Percentiles rank a stretch among this genome's conserved stretches.
Conservation (phyloP, 2,797 vertebrate genomes). For the Arremon brunneinucha region DNA sequence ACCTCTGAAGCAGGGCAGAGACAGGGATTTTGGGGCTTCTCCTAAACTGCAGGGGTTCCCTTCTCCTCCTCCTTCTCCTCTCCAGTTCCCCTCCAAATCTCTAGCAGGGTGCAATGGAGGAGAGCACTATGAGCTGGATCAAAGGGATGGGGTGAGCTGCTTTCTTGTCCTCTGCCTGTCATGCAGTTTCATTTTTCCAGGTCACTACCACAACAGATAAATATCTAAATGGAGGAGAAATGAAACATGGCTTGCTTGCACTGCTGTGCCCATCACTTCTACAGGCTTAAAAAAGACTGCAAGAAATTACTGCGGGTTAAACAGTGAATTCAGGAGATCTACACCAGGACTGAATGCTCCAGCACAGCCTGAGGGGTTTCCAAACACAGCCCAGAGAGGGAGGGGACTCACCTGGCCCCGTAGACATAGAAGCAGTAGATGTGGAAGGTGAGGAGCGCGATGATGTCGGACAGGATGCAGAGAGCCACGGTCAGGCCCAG, state of each 20-base stretch:
- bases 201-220: not conserved
- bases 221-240: not conserved
- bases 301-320: not conserved
- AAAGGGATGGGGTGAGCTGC: not conserved
- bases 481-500: constrained; percentile 91
- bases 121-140: not conserved
- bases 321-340: not conserved
- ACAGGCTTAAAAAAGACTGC: not conserved
- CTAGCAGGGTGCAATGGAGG: not conserved
- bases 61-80: not conserved
- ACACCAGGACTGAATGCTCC: not conserved
- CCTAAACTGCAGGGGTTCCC: not conserved
- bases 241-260: not conserved
- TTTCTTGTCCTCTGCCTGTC: not conserved
- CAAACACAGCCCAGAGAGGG: not conserved
- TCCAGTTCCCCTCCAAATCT: not conserved
- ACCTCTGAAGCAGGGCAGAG: not conserved
- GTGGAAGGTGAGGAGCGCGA: constrained; percentile 94
- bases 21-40: not conserved
- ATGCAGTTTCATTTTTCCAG: not conserved
- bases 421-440: constrained; percentile 99
- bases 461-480: constrained; percentile 92
- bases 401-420: constrained; percentile 86
- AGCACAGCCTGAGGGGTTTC: not conserved
- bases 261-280: not conserved